Conservation (phyloP, 2,888 invertebrate species). For the Drosophila demipolita region DNA sequence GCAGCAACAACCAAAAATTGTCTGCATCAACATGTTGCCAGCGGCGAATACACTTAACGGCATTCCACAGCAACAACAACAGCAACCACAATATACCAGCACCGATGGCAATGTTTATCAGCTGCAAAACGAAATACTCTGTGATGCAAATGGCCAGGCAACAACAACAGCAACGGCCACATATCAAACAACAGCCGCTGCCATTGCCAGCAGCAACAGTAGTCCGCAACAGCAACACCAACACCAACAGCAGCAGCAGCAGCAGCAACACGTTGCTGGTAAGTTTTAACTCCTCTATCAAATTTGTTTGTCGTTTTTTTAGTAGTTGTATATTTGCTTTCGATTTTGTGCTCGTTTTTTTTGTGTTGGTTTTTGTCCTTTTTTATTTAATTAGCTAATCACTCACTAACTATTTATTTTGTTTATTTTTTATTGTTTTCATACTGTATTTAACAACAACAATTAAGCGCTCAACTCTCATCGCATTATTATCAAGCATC, state of each 20-base stretch:
- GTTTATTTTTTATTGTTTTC: conserved; percentile 8
- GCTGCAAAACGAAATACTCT: conserved; percentile 82
- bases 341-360: conserved; percentile 39
- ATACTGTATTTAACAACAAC: background rate
- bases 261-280: conserved; percentile 66
- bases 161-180: conserved; percentile 69
- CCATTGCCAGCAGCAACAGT: conserved; percentile 64
- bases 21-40: conserved; percentile 80
- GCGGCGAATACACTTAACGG: conserved; percentile 81
- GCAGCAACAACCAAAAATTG: conserved; percentile 49
- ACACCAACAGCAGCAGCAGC: conserved; percentile 52
- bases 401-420: conserved; percentile 35
- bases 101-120: conserved; percentile 83
- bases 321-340: conserved; percentile 46
- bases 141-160: conserved; percentile 78
- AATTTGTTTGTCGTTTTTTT: conserved; percentile 32
- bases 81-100: conserved; percentile 70
- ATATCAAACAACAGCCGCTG: conserved; percentile 66
- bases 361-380: conserved; percentile 30
- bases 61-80: conserved; percentile 80
- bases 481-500: conserved; percentile 38
- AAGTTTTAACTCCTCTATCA: conserved; percentile 44
- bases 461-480: conserved; percentile 21
- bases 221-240: conserved; percentile 56
- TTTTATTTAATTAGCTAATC: conserved; percentile 31